Conservation (phyloP, 1,140 invertebrate species). For the Macrotrachela quadricornifera region DNA sequence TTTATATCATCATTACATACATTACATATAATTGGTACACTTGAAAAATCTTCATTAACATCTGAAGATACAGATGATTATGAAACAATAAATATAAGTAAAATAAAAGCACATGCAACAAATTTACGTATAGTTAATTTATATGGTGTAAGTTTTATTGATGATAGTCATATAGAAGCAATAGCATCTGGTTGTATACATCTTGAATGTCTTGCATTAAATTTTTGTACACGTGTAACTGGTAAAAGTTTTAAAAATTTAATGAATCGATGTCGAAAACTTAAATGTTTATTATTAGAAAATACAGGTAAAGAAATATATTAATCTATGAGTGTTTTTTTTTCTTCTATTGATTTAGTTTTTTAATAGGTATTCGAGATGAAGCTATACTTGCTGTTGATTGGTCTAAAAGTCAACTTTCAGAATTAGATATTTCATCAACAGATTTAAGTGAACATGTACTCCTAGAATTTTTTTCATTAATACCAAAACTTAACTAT, state of each 20-base stretch:
- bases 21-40: constrained; percentile 72
- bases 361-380: constrained; percentile 53
- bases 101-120: constrained; percentile 51
- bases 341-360: constrained; percentile 1
- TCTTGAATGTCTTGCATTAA: constrained; percentile 83
- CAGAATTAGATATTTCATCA: constrained; percentile 84
- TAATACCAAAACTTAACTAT: constrained; percentile 40
- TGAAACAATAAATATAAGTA: constrained; percentile 67
- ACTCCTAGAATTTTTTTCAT: constrained; percentile 36
- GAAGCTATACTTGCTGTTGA: constrained; percentile 79
- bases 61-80: constrained; percentile 35
- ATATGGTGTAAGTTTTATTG: constrained; percentile 85
- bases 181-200: constrained; percentile 51
- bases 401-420: constrained; percentile 82
- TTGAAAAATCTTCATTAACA: neutral
- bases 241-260: constrained; percentile 85
- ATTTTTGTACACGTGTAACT: constrained; percentile 84
- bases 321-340: constrained; percentile 13
- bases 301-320: constrained; percentile 49
- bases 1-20: constrained; percentile 98
- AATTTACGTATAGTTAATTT: constrained; percentile 50
- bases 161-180: constrained; percentile 93
- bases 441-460: constrained; percentile 83
- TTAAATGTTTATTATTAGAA: constrained; percentile 77
- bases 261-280: constrained; percentile 70